Evolutionary conservation across 2,888 invertebrate species (phyloP), one percentile per base, ranked within the genome.

Genomic region (Rhimphoctona megacephalus): DNA sequence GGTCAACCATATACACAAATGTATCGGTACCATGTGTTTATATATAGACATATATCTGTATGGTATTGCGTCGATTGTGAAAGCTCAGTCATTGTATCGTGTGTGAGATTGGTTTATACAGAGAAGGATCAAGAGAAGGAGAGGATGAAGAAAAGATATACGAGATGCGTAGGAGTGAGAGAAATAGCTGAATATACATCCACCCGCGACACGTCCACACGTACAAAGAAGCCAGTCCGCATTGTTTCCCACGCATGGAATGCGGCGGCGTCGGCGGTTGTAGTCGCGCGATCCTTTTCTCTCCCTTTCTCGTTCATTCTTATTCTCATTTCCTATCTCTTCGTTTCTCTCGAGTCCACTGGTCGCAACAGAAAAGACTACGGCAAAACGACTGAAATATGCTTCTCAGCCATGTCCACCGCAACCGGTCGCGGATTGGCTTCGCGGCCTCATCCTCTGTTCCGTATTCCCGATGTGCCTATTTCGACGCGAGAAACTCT

Each of bases 211-310:
- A 92, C 91, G 90, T 91, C 88, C 87, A 89, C 89, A 87, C 83
- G 90, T 91, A 92, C 92, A 92, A 93, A 93, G 93, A 92, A 93
- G 92, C 91, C 89, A 90, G 90, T 87, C 92, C 90, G 90, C 93
- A 93, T 93, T 93, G 93, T 93, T 93, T 93, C 93, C 93, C 93
- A 93, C 93, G 93, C 90, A 89, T 91, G 92, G 93, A 93, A 93
- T 93, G 92, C 90, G 80, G 81, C 84, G 88, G 87, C 86, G 85
- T 84, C 88, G 83, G 85, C 89, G 90, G 88, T 87, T 89, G 85
- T 81, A 83, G 89, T 89, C 88, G 89, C 89, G 90, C 89, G 86
- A 87, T 86, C 87, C 81, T 86, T 61, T 57, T 80, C 69, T 52
- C 74, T 72, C 78, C 78, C 43, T 43, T 11, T 64, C 76, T 57